Percentiles rank a stretch among this genome's conserved stretches.
Evolutionary conservation across 2,113 vertebrate genomes (phyloP).

Genomic region (Larimichthys polyactis): DNA sequence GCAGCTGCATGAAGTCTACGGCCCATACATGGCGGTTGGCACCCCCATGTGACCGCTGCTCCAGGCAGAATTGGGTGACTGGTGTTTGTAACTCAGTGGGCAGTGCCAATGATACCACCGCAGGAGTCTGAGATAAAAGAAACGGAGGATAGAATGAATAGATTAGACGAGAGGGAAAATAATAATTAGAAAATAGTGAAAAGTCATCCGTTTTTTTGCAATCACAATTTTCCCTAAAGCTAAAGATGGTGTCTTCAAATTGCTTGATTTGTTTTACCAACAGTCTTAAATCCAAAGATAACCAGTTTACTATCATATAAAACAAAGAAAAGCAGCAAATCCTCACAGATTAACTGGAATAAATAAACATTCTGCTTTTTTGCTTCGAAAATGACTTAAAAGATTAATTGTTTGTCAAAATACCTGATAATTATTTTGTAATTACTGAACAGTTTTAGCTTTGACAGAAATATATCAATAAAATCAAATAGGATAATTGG

Average conservation of each 20-base stretch:
- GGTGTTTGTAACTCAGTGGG: slow-evolving; percentile 92
- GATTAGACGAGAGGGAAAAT: background rate
- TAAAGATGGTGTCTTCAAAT: background rate
- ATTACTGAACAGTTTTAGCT: background rate
- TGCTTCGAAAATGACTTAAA: background rate
- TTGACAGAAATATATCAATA: background rate
- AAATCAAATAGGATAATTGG: background rate
- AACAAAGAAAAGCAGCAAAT: background rate
- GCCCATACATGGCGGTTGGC: slow-evolving; percentile 92
- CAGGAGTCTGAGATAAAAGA: slow-evolving; percentile 84
- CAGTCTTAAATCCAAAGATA: background rate
- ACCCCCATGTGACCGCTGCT: slow-evolving; percentile 92
- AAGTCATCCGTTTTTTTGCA: background rate
- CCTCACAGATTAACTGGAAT: background rate
- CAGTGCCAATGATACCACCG: slow-evolving; percentile 92
- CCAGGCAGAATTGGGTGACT: slow-evolving; percentile 94
- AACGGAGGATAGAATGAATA: background rate
- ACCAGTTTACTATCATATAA: background rate
- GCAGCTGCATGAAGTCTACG: slow-evolving; percentile 94
- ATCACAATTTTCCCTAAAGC: background rate
- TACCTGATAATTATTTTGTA: background rate
- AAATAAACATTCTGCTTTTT: background rate
- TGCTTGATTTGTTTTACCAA: slow-evolving; percentile 5
- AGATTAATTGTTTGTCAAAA: background rate
- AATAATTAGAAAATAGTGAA: slow-evolving; percentile 11